Percentiles rank a stretch among this genome's conserved stretches.
phyloP scores from a whole-genome alignment of 1,140 invertebrate genomes.

The Nebria ingens region DNA sequence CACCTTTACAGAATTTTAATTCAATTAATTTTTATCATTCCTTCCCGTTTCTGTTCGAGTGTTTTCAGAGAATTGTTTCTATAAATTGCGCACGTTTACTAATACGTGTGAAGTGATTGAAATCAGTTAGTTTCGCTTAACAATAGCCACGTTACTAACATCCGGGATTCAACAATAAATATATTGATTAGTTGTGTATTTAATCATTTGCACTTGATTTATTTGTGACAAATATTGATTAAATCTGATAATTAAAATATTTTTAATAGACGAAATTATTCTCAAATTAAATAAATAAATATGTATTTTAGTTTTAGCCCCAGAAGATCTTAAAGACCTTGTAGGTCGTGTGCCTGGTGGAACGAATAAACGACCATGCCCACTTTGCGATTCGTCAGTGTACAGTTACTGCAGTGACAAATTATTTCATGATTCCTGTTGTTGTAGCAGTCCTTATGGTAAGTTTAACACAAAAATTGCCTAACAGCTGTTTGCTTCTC shows the following conservation, averaged over 20 bases:
- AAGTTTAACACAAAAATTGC: conserved; percentile 23
- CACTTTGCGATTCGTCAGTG: conserved; percentile 61
- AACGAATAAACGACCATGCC: conserved; percentile 41
- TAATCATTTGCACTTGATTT: neutral
- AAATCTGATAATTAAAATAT: neutral
- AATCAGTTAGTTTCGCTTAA: neutral
- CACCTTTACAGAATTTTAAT: neutral
- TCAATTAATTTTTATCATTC: neutral
- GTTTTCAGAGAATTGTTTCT: neutral
- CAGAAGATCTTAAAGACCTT: neutral
- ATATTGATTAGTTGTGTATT: neutral
- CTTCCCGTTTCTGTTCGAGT: too few species aligned
- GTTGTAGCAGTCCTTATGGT: conserved; percentile 50
- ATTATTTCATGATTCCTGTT: conserved; percentile 62
- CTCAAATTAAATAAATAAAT: neutral
- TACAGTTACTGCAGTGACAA: conserved; percentile 64
- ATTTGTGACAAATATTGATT: neutral
- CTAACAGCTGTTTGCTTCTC: neutral
- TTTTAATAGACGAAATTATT: neutral
- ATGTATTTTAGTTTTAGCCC: neutral
- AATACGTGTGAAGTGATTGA: neutral
- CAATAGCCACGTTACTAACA: neutral
- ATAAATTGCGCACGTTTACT: conserved; percentile 1
- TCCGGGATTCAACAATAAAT: neutral
- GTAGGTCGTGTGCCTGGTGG: neutral